Evolutionary conservation across 2,888 invertebrate genomes (phyloP), one percentile per base, ranked within the genome.

Genomic region (Stictocephala bisonia): DNA sequence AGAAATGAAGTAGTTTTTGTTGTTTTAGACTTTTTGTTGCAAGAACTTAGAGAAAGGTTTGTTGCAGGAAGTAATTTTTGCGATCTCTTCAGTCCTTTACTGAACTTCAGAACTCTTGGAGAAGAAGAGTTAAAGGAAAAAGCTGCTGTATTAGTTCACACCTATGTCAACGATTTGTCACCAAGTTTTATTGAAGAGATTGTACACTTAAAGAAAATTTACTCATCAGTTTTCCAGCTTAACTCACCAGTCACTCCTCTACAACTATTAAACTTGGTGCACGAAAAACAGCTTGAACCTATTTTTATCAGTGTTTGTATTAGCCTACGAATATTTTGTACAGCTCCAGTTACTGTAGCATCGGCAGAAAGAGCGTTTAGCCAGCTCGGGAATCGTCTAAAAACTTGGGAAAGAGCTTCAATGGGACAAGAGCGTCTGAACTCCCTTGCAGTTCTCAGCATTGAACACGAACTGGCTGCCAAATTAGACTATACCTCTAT

Each of bases 251-350:
- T 27, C 20, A 58, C 20, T n/a, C 58, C 58, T 20, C 31, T 58
- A 29, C 7, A 58, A 20, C 31, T 58, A 29, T 56, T 56, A 29
- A 58, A 58, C 29, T 26, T 29, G 20, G 15, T 58, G 20, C 29
- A 58, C 20, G 58, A n/a, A 27, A 58, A 24, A 58, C 58, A 58
- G 29, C 18, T 58, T 29, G 31, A 31, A 29, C 58, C 58, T 18
- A 29, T 31, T 11, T 58, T 58, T 31, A 29, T 31, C 27, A 58
- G 29, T 29, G 58, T 58, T 20, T 58, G 58, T 29, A 31, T 58
- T 31, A 22, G 20, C 6, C 13, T 22, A 29, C 27, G 11, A 13
- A 20, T 15, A 1, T 31, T 58, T 58, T 58, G 58, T n/a, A 58
- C 58, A 11, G 31, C 31, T 31, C 58, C 58, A 29, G 58, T 29